phyloP scores from a whole-genome alignment of 1,140 invertebrate species.

The Propsilocerus akamusi region DNA sequence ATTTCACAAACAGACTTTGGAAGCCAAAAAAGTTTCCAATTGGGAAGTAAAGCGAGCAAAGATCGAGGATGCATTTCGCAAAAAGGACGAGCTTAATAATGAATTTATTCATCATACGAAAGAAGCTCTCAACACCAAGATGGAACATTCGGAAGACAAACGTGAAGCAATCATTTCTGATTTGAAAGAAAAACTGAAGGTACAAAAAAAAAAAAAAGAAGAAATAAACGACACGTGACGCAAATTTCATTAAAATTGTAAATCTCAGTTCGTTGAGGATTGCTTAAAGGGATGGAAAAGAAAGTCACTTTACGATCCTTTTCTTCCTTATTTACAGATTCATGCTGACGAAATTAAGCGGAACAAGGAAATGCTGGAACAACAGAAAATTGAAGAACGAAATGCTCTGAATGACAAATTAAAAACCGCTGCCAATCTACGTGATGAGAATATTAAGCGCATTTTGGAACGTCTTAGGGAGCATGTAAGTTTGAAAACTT shows the following conservation, averaged over 20 bases:
- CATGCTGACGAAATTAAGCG: conserved; percentile 69
- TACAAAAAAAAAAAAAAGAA: too few species aligned
- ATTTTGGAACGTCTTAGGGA: conserved; percentile 75
- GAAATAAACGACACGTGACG: too few species aligned
- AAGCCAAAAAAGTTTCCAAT: conserved; percentile 63
- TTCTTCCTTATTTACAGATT: conserved; percentile 22
- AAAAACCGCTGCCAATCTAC: conserved; percentile 59
- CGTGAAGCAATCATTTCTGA: conserved; percentile 74
- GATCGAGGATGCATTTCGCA: conserved; percentile 76
- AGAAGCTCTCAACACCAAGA: conserved; percentile 73
- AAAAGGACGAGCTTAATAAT: conserved; percentile 68
- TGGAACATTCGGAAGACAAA: conserved; percentile 73
- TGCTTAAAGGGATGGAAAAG: too few species aligned
- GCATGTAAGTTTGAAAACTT: conserved; percentile 46
- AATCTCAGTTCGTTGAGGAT: too few species aligned
- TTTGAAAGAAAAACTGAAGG: conserved; percentile 71
- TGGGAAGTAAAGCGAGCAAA: conserved; percentile 63
- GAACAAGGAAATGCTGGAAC: conserved; percentile 56
- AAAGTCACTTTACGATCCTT: too few species aligned
- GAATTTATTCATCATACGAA: conserved; percentile 67
- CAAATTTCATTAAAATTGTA: too few species aligned
- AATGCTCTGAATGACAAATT: conserved; percentile 69
- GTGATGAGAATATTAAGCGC: conserved; percentile 72
- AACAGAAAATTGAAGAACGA: conserved; percentile 65
- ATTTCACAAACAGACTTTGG: conserved; percentile 40